A percentile compares a stretch with the other conserved stretches of the same genome.
Evolutionary conservation across 2,888 invertebrate genomes (phyloP).

Genomic region (Lycocerus yunnanus): DNA sequence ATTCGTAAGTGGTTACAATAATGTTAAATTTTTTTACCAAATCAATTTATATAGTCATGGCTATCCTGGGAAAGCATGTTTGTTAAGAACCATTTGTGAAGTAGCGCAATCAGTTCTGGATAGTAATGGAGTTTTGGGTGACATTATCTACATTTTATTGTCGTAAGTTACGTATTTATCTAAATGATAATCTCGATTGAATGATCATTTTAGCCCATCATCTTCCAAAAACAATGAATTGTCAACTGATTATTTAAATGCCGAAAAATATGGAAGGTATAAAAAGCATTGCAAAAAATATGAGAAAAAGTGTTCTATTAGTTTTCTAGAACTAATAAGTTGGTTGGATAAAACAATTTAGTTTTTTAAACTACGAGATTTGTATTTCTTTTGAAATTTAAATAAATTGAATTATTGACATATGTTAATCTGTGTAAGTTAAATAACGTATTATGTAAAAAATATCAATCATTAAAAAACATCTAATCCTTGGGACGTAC

Average conservation of each 20-base stretch:
- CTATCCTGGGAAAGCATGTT: conserved; percentile 64
- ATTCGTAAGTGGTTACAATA: conserved; percentile 29
- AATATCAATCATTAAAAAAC: no score
- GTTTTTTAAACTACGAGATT: not conserved
- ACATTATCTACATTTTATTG: conserved; percentile 66
- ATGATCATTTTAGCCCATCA: conserved; percentile 60
- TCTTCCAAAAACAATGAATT: conserved; percentile 60
- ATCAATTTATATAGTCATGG: conserved; percentile 56
- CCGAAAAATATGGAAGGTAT: conserved; percentile 59
- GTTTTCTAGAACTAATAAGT: conserved; percentile 59
- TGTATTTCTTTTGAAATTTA: not conserved
- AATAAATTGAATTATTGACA: not conserved
- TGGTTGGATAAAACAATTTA: conserved; percentile 55
- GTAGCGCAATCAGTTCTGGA: conserved; percentile 60
- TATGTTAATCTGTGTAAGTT: not conserved
- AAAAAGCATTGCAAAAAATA: conserved; percentile 58
- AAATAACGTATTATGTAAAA: not conserved
- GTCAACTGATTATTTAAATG: conserved; percentile 60
- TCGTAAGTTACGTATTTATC: conserved; percentile 63
- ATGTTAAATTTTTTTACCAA: not conserved
- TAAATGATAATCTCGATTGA: not conserved
- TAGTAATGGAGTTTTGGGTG: conserved; percentile 66
- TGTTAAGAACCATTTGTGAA: conserved; percentile 71
- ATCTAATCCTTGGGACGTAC: no score
- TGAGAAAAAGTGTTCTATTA: conserved; percentile 55